Evolutionary conservation across 2,113 vertebrate genomes (phyloP).

Genomic region (Trichechus manatus): DNA sequence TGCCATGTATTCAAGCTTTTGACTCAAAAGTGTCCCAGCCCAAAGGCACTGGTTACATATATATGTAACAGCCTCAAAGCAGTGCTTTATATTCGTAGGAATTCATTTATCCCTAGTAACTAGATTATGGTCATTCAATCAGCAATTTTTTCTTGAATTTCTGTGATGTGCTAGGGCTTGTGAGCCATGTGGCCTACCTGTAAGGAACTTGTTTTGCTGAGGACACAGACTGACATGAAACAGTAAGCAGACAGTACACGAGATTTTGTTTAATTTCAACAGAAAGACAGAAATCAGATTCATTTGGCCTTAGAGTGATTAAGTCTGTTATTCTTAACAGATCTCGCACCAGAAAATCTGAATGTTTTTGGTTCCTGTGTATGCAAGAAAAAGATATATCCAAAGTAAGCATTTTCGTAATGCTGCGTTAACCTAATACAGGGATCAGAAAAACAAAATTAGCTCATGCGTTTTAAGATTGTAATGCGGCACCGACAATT

Average conservation of each 20-base stretch:
- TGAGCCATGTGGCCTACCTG: not conserved
- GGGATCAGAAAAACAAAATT: not conserved
- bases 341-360: not conserved
- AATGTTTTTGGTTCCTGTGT: conserved; percentile 52
- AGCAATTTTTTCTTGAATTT: conserved; percentile 17
- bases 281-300: conserved; percentile 63
- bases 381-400: conserved; percentile 32
- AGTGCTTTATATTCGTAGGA: not conserved
- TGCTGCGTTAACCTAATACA: conserved; percentile 51
- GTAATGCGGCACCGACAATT: not conserved
- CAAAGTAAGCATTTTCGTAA: conserved; percentile 73
- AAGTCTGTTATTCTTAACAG: conserved; percentile 63
- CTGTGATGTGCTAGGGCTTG: not conserved
- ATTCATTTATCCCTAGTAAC: conserved; percentile 11
- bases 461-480: not conserved
- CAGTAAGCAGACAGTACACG: not conserved
- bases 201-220: conserved; percentile 49
- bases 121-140: conserved; percentile 34
- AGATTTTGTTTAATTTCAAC: conserved; percentile 67
- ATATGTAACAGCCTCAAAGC: not conserved
- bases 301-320: conserved; percentile 23
- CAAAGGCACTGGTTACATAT: not conserved
- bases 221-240: conserved; percentile 64
- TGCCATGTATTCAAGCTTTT: conserved; percentile 11
- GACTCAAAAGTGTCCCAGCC: not conserved